Evolutionary conservation across 2,113 vertebrate genomes (phyloP), one percentile per base, ranked within the genome.

Genomic region (Zingel zingel): DNA sequence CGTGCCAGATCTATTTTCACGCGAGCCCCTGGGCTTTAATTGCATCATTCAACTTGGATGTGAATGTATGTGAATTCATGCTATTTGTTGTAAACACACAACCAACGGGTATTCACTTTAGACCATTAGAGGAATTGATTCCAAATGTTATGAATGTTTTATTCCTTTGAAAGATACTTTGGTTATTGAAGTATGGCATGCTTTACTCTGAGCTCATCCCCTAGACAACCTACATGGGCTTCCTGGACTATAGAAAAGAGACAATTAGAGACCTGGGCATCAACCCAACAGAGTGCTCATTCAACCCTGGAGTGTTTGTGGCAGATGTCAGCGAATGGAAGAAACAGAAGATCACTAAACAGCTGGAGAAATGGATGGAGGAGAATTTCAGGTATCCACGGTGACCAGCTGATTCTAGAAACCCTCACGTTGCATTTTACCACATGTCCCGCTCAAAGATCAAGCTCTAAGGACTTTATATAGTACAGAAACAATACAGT

Each of bases 171-270:
- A 62, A 75, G 30, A 75, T 19, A n/a, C 23, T 45, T 33, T 63
- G 4, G n/a, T 65, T 8, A 59, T 69, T 81, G 45, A 81, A 84
- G 73, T 64, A 0, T 43, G 16, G 21, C 74, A 0, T 64, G 2
- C 53, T 85, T 16, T 66, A 36, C 14, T 85, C 59, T 88, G 78
- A 82, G 48, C 62, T 68, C 1, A 0, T 85, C 72, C 77, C 59
- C 25, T 79, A 99, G 98, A 99, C 97, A 15, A 98, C 97, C 0
- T 99, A 98, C 74, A 99, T 99, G 98, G 98, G 98, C 75, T 99
- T 97, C 81, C 93, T 99, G 92, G 98, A 99, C 94, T 99, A 98
- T 78, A 96, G 98, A 83, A 99, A 97, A 85, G 94, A 97, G 94
- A 91, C 95, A 0, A 94, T 99, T 15, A 95, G 95, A 88, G 96